Base-by-base conservation (phyloP, 2,797 vertebrate genomes). In the Micromesistius poutassou region DNA sequence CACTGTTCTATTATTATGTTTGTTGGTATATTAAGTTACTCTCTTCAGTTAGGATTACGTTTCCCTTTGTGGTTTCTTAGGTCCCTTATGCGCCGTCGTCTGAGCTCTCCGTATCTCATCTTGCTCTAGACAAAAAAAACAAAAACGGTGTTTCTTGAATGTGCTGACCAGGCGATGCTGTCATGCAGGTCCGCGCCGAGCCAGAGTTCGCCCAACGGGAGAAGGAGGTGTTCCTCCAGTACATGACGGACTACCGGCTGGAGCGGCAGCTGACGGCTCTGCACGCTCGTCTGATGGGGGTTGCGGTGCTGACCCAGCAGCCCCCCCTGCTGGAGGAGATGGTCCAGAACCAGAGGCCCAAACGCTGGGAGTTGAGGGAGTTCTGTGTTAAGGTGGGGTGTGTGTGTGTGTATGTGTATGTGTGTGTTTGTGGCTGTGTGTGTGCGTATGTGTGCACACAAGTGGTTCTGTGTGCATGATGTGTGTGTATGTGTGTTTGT, bases 211-310 rank as follows among this genome's bases (percentile, higher is more conserved):
- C 91, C 10, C 84, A 92, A 79, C 85, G 86, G 78, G 93, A 94
- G 83, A 90, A 75, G 0, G 93, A 94, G 77, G 86, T 94, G 13
- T 93, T 94, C 84, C 79, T 92, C 70, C 86, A 91, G 81, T 90
- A 90, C 4, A 88, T 91, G 31, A 77, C 83, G 46, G 92, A 92
- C 68, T 89, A 94, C 76, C 87, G 89, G 3, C 89, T 94, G 81
- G 93, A 94, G 78, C 82, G 93, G 78, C 93, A 94, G 82, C 87
- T 94, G 79, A 92, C 86, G 0, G 91, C 88, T 0, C 87, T 94
- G 46, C 91, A 92, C 85, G 92, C 83, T 74, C 91, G 91, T 0
- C 87, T 92, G 81, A 91, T 92, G 87, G 93, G 92, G 0, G 76
- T 90, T 62, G 91, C 91, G 0, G 78, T 85, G 7, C 87, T 93